Percentiles rank a stretch among this genome's conserved stretches.
phyloP scores from a whole-genome alignment of 2,888 invertebrate species.

The Syritta pipiens region DNA sequence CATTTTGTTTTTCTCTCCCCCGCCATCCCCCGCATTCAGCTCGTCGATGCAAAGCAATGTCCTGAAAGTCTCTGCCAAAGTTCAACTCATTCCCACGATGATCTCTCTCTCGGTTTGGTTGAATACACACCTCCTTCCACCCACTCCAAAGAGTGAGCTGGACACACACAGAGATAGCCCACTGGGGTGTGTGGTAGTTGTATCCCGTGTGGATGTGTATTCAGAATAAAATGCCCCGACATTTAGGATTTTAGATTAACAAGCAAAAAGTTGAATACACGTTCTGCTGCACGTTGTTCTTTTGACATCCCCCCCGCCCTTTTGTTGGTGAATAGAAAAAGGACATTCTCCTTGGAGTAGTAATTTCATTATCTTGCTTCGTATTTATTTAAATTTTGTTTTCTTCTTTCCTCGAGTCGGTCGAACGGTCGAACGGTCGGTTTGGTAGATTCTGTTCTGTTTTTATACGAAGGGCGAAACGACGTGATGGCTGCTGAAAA shows the following conservation, averaged over 20 bases:
- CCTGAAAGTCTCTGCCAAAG: constrained; percentile 17
- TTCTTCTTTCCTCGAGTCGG: not conserved
- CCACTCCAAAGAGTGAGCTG: too few species aligned
- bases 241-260: constrained; percentile 44
- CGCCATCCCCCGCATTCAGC: not conserved
- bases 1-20: constrained; percentile 17
- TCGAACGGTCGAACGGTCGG: not conserved
- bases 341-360: constrained; percentile 24
- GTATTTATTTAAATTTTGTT: constrained; percentile 20
- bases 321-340: not conserved
- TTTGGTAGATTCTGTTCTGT: not conserved
- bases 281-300: constrained; percentile 7
- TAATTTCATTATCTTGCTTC: constrained; percentile 34
- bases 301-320: constrained; percentile 10
- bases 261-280: constrained; percentile 42
- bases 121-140: too few species aligned
- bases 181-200: too few species aligned
- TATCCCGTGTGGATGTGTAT: not conserved
- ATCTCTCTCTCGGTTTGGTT: too few species aligned
- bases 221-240: constrained; percentile 34
- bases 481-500: too few species aligned
- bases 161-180: too few species aligned
- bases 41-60: not conserved
- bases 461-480: not conserved
- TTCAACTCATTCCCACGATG: constrained; percentile 26